Evolutionary conservation across 2,113 vertebrate species (phyloP).

Genomic region (Australoheros scitulus): DNA sequence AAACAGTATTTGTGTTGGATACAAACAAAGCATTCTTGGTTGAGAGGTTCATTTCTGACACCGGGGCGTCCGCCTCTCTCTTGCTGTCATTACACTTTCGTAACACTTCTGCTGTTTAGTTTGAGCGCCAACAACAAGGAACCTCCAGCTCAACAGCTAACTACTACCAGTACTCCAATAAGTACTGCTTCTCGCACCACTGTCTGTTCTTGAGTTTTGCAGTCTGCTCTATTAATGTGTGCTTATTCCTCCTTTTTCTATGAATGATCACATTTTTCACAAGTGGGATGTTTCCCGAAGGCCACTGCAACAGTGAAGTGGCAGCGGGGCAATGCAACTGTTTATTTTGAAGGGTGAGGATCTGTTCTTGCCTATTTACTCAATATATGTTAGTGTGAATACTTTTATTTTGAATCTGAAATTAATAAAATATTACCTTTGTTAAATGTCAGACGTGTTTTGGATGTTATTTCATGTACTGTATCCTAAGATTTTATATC

Average conservation of each 20-base stretch:
- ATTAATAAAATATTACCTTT: slow-evolving; percentile 77
- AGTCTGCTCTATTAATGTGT: slow-evolving; percentile 63
- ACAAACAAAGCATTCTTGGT: background rate
- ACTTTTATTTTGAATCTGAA: slow-evolving; percentile 80
- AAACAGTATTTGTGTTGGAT: background rate
- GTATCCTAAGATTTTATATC: background rate
- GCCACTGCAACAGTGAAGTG: slow-evolving; percentile 62
- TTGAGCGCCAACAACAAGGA: slow-evolving; percentile 54
- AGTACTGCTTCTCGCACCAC: slow-evolving; percentile 62
- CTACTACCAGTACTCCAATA: slow-evolving; percentile 56
- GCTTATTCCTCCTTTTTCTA: slow-evolving; percentile 62
- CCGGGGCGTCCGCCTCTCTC: background rate
- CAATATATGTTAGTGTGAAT: slow-evolving; percentile 81
- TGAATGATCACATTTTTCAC: slow-evolving; percentile 56
- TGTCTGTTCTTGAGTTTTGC: slow-evolving; percentile 45
- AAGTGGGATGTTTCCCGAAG: slow-evolving; percentile 68
- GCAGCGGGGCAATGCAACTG: slow-evolving; percentile 55
- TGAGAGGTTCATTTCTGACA: slow-evolving; percentile 41
- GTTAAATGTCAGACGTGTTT: slow-evolving; percentile 67
- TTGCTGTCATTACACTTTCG: slow-evolving; percentile 59
- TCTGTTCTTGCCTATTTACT: slow-evolving; percentile 76
- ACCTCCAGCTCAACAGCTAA: slow-evolving; percentile 59
- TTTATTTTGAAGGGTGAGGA: slow-evolving; percentile 65
- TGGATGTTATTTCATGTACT: slow-evolving; percentile 13
- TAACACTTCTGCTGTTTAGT: slow-evolving; percentile 63